Base-by-base conservation (phyloP, 2,888 invertebrate genomes). In the Bellardia pandia region DNA sequence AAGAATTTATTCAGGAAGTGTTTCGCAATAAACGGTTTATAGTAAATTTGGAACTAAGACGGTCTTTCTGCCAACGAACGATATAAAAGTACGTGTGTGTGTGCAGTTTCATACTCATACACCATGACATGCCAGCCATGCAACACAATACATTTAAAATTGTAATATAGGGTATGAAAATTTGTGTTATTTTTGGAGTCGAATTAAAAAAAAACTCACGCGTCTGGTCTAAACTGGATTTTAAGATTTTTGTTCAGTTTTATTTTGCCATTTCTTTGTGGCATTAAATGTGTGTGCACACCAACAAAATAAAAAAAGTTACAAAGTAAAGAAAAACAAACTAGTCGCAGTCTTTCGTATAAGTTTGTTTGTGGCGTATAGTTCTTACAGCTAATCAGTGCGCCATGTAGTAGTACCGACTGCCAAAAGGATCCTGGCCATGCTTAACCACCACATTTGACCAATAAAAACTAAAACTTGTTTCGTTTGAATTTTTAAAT, bases 201-300 rank as follows among this genome's bases (percentile, higher is more conserved):
- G 71, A 86, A 83, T 83, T 86, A 68, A 81, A 80, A 82, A 9
- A 72, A 77, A 85, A 87, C 74, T 87, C 78, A 87, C 74, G 81
- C 87, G 87, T 87, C 85, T 85, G 87, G 85, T 87, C 77, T 75
- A 85, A 87, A 87, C 87, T 87, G 85, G 87, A 87, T 85, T 87
- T 87, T 51, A 23, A 64, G 60, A 80, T 76, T 60, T 77, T 75
- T 68, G 74, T 45, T 58, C 66, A 37, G 45, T 58, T 66, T 81
- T 60, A 40, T 76, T 76, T 80, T 75, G 78, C 81, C 82, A 81
- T 81, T 76, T 72, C 77, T 82, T 66, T 68, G 33, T 62, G 30
- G 30, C 53, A 64, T 79, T 56, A 45, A 58, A 71, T 71, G 69
- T 76, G 80, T 80, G 71, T 66, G 53, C 48, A 60, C 37, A 84